phyloP scores from a whole-genome alignment of 2,113 vertebrate genomes.

The Oxyruncus cristatus region DNA sequence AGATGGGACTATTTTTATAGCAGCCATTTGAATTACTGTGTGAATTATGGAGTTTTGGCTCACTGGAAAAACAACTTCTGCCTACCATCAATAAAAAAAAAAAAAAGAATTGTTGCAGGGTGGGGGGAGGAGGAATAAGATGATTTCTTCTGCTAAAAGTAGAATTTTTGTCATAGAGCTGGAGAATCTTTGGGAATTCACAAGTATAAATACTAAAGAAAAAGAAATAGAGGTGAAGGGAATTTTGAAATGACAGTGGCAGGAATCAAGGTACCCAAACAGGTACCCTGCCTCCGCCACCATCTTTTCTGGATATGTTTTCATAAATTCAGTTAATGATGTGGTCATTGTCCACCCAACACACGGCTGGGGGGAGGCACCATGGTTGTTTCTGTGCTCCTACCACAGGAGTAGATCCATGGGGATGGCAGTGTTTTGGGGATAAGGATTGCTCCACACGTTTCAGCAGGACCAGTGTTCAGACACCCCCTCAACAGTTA shows the following conservation, averaged over 20 bases:
- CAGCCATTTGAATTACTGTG: background rate
- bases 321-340: background rate
- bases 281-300: rapidly evolving
- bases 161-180: background rate
- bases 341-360: rapidly evolving
- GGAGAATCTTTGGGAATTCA: background rate
- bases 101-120: background rate
- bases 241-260: background rate
- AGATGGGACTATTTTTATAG: constrained; percentile 15
- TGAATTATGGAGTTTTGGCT: constrained; percentile 5
- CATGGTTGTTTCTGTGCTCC: background rate
- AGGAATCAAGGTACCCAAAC: background rate
- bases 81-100: background rate
- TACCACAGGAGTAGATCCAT: rapidly evolving
- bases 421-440: background rate
- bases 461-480: background rate
- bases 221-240: background rate
- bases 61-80: background rate
- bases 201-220: background rate
- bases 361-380: background rate
- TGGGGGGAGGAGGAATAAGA: background rate
- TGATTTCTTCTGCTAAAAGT: background rate
- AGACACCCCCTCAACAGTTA: background rate
- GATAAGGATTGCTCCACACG: rapidly evolving
- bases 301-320: background rate